These are phyloP conservation scores for Drosophila recens DNA, from an alignment of 2,888 invertebrate species.

Conservation along the genomic window DNA sequence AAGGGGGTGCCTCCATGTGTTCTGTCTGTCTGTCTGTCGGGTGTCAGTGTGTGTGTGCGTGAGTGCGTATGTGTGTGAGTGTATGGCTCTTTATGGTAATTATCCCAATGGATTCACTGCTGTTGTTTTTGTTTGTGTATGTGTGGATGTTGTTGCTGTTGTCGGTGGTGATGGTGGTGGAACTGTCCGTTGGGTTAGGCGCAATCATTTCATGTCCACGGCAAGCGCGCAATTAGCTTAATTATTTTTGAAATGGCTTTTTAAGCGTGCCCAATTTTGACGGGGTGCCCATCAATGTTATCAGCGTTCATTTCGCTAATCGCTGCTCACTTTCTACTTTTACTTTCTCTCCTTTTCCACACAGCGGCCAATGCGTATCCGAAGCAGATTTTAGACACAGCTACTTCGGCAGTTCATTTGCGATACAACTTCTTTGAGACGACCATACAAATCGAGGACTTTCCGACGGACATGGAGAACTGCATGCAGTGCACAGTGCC, in stretches of 20 bases:
- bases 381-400: constrained; percentile 91
- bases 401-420: constrained; percentile 92
- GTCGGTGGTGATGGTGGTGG: constrained; percentile 15
- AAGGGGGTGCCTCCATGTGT: constrained; percentile 20
- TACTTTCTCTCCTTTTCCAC: constrained; percentile 5
- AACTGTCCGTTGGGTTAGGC: constrained; percentile 44
- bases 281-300: constrained; percentile 60
- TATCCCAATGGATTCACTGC: constrained; percentile 72
- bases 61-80: not conserved
- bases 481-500: constrained; percentile 94
- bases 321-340: constrained; percentile 34
- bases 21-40: constrained; percentile 17
- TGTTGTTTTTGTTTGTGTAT: constrained; percentile 27
- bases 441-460: constrained; percentile 97
- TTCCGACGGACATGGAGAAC: constrained; percentile 93
- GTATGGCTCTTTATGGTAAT: constrained; percentile 65
- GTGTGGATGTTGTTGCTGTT: constrained; percentile 6
- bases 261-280: constrained; percentile 76
- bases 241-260: constrained; percentile 82
- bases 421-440: constrained; percentile 97
- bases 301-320: constrained; percentile 50
- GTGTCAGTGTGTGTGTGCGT: constrained; percentile 10
- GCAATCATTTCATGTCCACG: constrained; percentile 58
- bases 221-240: constrained; percentile 79
- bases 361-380: constrained; percentile 91